Conservation (phyloP, 2,797 vertebrate species). For the Pelochelys cantorii region DNA sequence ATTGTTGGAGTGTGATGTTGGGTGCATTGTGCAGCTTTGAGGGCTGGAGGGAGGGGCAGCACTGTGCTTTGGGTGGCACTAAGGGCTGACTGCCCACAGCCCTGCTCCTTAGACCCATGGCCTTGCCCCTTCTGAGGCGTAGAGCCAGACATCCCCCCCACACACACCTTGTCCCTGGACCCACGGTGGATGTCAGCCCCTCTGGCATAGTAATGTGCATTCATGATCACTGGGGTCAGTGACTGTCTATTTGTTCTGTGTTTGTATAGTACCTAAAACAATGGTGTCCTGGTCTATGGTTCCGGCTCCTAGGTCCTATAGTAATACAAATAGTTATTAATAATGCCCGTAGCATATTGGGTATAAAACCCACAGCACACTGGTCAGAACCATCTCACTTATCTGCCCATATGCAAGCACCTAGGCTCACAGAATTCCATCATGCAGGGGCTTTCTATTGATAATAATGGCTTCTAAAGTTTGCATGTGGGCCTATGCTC, state of each 20-base stretch:
- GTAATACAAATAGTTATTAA: not conserved
- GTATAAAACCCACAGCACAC: no score
- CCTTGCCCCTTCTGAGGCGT: no score
- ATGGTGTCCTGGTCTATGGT: not conserved
- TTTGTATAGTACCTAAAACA: not conserved
- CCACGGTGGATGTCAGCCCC: no score
- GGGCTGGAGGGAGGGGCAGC: no score
- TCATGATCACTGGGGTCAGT: not conserved
- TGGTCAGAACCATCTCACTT: not conserved
- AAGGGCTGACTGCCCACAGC: no score
- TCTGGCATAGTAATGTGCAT: rapidly evolving
- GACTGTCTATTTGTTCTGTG: not conserved
- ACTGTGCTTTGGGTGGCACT: no score
- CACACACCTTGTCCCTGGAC: no score
- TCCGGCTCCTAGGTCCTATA: not conserved
- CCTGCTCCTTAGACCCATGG: no score
- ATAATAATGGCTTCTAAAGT: not conserved
- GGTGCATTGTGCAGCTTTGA: no score
- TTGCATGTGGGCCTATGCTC: rapidly evolving
- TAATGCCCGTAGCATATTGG: not conserved
- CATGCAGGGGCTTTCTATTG: not conserved
- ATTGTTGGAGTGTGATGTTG: no score
- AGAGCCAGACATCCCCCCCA: no score
- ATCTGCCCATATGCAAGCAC: not conserved
- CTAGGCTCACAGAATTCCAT: not conserved